phyloP scores from a whole-genome alignment of 2,797 vertebrate genomes.

The Eulemur coronatus region DNA sequence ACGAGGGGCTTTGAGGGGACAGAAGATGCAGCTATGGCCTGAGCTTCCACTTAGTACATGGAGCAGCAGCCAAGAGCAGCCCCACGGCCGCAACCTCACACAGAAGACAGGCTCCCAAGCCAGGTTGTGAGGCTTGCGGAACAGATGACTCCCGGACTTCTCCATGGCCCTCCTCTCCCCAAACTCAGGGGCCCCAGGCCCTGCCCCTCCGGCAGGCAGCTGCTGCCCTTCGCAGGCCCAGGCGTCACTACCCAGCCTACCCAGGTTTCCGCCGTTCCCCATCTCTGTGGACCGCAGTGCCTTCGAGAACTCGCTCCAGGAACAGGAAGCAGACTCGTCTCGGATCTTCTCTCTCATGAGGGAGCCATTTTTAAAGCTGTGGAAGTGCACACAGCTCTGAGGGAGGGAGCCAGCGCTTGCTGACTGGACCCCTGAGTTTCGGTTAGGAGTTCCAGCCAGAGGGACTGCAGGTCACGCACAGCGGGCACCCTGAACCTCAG shows the following conservation, averaged over 20 bases:
- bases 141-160: background rate
- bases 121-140: background rate
- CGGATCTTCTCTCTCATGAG: constrained; percentile 94
- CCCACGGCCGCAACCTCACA: background rate
- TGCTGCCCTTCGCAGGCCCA: background rate
- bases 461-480: background rate
- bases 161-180: background rate
- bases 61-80: background rate
- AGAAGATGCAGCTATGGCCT: background rate
- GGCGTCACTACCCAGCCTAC: constrained; percentile 80
- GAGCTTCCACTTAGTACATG: background rate
- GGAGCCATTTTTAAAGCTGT: constrained; percentile 97
- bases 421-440: background rate
- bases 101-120: background rate
- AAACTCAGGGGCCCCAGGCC: background rate
- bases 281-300: constrained; percentile 87
- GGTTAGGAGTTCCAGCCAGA: background rate
- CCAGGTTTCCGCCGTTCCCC: constrained; percentile 93
- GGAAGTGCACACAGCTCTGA: constrained; percentile 27
- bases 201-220: too few relatives aligned
- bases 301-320: constrained; percentile 93
- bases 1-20: background rate
- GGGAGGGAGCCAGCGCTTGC: background rate
- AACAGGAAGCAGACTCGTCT: constrained; percentile 87
- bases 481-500: background rate